Percentiles rank a stretch among this genome's conserved stretches.
Conservation (phyloP, 2,113 vertebrate genomes). For the Rhodinocichla rosea region DNA sequence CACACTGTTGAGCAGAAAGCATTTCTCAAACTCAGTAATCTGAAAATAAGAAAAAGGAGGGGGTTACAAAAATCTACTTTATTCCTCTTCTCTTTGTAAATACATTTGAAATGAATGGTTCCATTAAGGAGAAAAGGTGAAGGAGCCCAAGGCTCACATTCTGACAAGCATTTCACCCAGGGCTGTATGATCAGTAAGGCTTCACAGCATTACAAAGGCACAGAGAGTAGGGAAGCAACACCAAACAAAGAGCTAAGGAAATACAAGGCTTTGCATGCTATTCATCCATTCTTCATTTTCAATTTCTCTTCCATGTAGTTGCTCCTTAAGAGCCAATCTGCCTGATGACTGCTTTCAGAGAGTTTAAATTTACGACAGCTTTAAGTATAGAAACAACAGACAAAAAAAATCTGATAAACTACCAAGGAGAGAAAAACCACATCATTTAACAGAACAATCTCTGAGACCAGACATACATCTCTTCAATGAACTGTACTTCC, state of each 20-base stretch:
- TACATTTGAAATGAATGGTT: not conserved
- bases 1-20: not conserved
- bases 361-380: not conserved
- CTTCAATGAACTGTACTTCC: not conserved
- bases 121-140: not conserved
- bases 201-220: not conserved
- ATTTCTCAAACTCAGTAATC: not conserved
- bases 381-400: not conserved
- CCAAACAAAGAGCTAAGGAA: not conserved
- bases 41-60: not conserved
- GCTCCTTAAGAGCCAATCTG: not conserved
- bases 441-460: not conserved
- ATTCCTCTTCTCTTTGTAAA: not conserved
- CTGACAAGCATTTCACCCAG: not conserved
- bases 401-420: not conserved
- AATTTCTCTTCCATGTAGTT: not conserved
- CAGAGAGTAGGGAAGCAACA: not conserved
- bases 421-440: not conserved
- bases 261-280: not conserved
- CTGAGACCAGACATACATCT: not conserved
- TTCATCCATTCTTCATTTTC: not conserved
- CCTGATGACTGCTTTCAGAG: not conserved
- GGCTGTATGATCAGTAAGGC: not conserved
- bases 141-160: not conserved
- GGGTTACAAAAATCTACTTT: not conserved